Evolutionary conservation across 2,888 invertebrate species (phyloP).

Genomic region (Cerceris rybyensis): DNA sequence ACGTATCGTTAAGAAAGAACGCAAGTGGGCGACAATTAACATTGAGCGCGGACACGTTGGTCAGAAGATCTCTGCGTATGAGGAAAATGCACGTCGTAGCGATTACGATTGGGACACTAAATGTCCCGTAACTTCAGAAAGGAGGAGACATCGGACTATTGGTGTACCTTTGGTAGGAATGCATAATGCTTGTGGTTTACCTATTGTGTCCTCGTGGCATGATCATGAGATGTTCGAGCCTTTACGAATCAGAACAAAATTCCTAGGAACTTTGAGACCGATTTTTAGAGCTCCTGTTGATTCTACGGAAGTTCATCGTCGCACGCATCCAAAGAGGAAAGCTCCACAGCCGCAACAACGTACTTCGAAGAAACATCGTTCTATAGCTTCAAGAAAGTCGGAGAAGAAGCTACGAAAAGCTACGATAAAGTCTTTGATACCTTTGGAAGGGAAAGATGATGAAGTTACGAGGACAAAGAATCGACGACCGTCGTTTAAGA

Average conservation of each 20-base stretch:
- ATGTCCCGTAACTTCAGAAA: slow-evolving; percentile 40
- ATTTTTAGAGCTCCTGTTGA: slow-evolving; percentile 42
- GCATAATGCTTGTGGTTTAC: slow-evolving; percentile 76
- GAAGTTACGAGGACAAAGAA: slow-evolving; percentile 40
- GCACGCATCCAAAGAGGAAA: slow-evolving; percentile 56
- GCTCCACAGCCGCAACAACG: slow-evolving; percentile 41
- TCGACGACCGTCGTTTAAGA: slow-evolving; percentile 67
- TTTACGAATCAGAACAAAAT: slow-evolving; percentile 26
- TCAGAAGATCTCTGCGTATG: slow-evolving; percentile 76
- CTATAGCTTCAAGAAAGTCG: slow-evolving; percentile 3
- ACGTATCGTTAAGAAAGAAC: slow-evolving; percentile 13
- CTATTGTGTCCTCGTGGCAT: slow-evolving; percentile 69
- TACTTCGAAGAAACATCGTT: slow-evolving; percentile 5
- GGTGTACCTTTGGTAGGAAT: slow-evolving; percentile 80
- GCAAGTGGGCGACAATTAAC: slow-evolving; percentile 36
- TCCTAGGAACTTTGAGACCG: slow-evolving; percentile 43
- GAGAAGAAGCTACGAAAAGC: slow-evolving; percentile 28
- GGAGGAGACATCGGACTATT: slow-evolving; percentile 64
- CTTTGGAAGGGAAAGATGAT: slow-evolving; percentile 8
- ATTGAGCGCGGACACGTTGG: slow-evolving; percentile 70
- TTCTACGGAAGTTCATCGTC: slow-evolving; percentile 38
- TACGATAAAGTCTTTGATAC: slow-evolving; percentile 36
- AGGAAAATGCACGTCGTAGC: slow-evolving; percentile 68
- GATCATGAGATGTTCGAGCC: slow-evolving; percentile 49
- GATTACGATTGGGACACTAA: slow-evolving; percentile 23